Evolutionary conservation across 2,113 vertebrate species (phyloP).

Genomic region (Meleagris gallopavo): DNA sequence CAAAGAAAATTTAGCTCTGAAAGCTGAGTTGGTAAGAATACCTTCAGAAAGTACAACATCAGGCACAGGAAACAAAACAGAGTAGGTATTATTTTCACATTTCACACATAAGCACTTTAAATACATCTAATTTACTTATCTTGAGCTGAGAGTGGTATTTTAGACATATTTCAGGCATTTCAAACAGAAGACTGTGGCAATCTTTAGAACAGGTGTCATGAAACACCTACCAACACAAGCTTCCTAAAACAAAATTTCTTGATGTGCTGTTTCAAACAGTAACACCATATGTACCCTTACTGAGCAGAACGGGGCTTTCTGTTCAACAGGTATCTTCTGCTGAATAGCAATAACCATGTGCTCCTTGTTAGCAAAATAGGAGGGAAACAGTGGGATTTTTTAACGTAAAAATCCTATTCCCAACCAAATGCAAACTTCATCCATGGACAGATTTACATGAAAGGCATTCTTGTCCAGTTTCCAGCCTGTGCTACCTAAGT

Average conservation of each 20-base stretch:
- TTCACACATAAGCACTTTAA: neutral
- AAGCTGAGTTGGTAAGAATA: neutral
- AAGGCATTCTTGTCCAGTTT: neutral
- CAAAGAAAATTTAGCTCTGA: neutral
- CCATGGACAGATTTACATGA: neutral
- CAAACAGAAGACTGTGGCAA: neutral
- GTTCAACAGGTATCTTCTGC: neutral
- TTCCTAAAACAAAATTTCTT: neutral
- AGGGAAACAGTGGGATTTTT: neutral
- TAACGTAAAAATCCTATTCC: neutral
- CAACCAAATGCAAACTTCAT: neutral
- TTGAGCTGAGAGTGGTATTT: neutral
- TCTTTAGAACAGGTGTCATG: neutral
- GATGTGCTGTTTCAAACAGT: neutral
- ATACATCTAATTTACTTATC: neutral
- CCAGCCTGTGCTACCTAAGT: neutral
- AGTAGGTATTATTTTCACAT: neutral
- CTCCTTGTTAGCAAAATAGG: neutral
- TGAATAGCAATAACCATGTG: neutral
- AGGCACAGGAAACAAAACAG: accelerated
- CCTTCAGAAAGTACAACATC: neutral
- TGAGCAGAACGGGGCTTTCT: neutral
- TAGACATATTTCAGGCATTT: neutral
- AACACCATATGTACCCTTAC: neutral
- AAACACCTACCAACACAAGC: neutral